phyloP scores from a whole-genome alignment of 2,888 invertebrate species.

The Dryobotodes eremita region DNA sequence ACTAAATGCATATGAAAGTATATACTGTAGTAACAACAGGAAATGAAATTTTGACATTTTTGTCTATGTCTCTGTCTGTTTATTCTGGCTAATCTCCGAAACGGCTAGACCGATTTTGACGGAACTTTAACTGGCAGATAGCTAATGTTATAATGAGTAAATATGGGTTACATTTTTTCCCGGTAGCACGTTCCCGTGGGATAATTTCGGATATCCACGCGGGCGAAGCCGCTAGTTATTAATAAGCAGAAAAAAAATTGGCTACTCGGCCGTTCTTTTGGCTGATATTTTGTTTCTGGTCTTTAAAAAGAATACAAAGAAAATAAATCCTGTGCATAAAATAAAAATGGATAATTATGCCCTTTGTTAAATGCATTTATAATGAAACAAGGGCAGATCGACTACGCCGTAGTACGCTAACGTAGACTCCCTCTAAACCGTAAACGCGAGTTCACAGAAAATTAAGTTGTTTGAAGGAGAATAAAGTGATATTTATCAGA shows the following conservation, averaged over 20 bases:
- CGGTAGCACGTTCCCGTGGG: too few relatives aligned
- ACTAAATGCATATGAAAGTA: too few relatives aligned
- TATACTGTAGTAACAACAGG: too few relatives aligned
- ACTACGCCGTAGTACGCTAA: constrained; percentile 22
- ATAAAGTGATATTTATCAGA: neutral
- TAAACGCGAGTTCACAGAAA: neutral
- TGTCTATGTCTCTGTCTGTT: too few relatives aligned
- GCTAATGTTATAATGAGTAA: too few relatives aligned
- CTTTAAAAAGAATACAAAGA: neutral
- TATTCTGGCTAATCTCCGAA: too few relatives aligned
- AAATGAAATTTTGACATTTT: too few relatives aligned
- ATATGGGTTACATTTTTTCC: too few relatives aligned
- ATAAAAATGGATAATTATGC: neutral
- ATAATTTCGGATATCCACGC: too few relatives aligned
- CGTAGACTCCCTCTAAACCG: neutral
- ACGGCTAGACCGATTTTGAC: too few relatives aligned
- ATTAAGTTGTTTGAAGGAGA: neutral
- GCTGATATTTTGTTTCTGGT: neutral
- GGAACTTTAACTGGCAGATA: too few relatives aligned
- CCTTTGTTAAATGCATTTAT: neutral
- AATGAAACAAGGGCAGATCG: neutral
- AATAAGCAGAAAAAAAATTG: neutral
- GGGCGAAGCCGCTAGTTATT: too few relatives aligned
- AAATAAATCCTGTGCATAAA: neutral
- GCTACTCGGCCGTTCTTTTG: neutral